phyloP scores from a whole-genome alignment of 2,888 invertebrate genomes.

The Chrysodeixis includens region DNA sequence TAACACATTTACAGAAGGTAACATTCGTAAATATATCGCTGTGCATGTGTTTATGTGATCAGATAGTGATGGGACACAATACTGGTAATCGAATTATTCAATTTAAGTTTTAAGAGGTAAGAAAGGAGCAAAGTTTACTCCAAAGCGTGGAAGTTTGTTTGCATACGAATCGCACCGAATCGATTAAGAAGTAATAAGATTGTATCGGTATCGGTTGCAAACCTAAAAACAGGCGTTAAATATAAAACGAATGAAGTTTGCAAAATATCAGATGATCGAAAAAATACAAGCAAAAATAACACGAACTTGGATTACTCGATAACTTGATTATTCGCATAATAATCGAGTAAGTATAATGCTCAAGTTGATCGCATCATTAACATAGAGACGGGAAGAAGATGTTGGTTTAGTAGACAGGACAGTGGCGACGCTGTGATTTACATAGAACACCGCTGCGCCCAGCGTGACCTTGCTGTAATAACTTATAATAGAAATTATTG shows the following conservation, averaged over 20 bases:
- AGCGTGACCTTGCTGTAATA: constrained; percentile 66
- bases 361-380: constrained; percentile 45
- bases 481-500: constrained; percentile 62
- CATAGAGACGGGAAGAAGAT: constrained; percentile 53
- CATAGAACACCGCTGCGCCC: constrained; percentile 73
- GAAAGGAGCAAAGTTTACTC: constrained; percentile 38
- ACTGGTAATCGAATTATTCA: constrained; percentile 22
- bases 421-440: constrained; percentile 69
- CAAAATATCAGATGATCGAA: constrained; percentile 16
- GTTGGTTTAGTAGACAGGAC: constrained; percentile 58
- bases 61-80: constrained; percentile 48
- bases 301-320: constrained; percentile 22
- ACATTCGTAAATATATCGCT: constrained; percentile 66
- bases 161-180: constrained; percentile 21
- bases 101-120: constrained; percentile 30
- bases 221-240: constrained; percentile 32
- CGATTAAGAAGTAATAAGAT: constrained; percentile 43
- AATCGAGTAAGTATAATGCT: constrained; percentile 31
- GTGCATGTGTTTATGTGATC: constrained; percentile 46
- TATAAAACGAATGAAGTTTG: constrained; percentile 18
- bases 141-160: constrained; percentile 35
- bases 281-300: constrained; percentile 17
- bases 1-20: constrained; percentile 43
- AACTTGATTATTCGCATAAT: constrained; percentile 37
- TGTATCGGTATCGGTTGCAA: constrained; percentile 14